Percentiles rank a stretch among this genome's conserved stretches.
These are phyloP conservation scores for Triplophysa bombifrons DNA, from an alignment of 2,797 vertebrate species.

Conservation along the genomic window DNA sequence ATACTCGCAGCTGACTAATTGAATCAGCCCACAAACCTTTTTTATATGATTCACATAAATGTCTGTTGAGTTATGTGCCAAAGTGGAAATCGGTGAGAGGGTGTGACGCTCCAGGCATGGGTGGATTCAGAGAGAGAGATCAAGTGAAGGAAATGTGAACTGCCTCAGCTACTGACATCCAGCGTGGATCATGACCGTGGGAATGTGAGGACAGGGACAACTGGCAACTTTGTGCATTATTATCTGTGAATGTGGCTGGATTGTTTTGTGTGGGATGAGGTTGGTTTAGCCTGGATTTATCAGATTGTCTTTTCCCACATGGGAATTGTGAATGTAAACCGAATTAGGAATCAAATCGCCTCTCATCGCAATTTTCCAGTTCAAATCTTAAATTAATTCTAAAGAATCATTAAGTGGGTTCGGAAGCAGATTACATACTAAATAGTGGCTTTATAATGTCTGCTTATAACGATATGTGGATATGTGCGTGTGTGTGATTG, in stretches of 20 bases:
- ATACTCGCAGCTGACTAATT: constrained; percentile 40
- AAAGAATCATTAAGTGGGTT: neutral
- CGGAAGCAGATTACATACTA: neutral
- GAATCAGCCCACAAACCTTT: constrained; percentile 26
- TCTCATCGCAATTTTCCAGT: too few species aligned
- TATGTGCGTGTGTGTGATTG: neutral
- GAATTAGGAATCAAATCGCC: too few species aligned
- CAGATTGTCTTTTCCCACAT: neutral
- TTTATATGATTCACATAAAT: constrained; percentile 33
- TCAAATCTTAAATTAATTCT: too few species aligned
- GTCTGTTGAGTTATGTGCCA: constrained; percentile 35
- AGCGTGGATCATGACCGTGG: neutral
- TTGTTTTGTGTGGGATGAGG: constrained; percentile 12
- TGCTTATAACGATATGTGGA: neutral
- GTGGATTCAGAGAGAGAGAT: constrained; percentile 14
- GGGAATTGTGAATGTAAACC: too few species aligned
- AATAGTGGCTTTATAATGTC: neutral
- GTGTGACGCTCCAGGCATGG: constrained; percentile 24
- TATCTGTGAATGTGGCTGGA: constrained; percentile 4
- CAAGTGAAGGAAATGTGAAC: constrained; percentile 47
- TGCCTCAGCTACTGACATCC: constrained; percentile 22
- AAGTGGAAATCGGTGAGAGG: constrained; percentile 23
- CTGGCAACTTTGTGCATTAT: constrained; percentile 26
- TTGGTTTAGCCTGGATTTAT: neutral
- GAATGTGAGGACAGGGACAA: constrained; percentile 20